Evolutionary conservation across 1,140 invertebrate species (phyloP).

Genomic region (Mizuhopecten yessoensis): DNA sequence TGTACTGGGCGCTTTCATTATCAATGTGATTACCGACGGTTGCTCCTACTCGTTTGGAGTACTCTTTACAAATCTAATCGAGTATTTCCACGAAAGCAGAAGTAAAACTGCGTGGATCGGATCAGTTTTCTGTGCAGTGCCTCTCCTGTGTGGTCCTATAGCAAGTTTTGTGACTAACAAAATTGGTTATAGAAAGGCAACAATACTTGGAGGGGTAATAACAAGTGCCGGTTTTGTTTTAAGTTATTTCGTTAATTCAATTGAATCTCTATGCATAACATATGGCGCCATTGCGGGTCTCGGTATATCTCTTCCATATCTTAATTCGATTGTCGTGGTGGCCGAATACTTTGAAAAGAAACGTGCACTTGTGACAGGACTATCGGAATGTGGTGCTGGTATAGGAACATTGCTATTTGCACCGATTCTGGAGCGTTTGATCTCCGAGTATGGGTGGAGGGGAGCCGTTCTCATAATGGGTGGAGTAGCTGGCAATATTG

Average conservation of each 20-base stretch:
- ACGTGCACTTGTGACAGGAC: slow-evolving; percentile 94
- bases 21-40: slow-evolving; percentile 96
- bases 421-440: slow-evolving; percentile 77
- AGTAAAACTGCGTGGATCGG: slow-evolving; percentile 93
- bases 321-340: slow-evolving; percentile 87
- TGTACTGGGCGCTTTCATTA: slow-evolving; percentile 93
- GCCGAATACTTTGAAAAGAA: slow-evolving; percentile 97
- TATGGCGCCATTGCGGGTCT: slow-evolving; percentile 94
- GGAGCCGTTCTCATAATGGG: slow-evolving; percentile 91
- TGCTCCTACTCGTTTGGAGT: slow-evolving; percentile 84
- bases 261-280: slow-evolving; percentile 89
- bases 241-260: slow-evolving; percentile 86
- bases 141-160: slow-evolving; percentile 91
- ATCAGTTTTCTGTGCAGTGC: slow-evolving; percentile 79
- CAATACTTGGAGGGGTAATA: slow-evolving; percentile 89
- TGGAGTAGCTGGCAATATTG: slow-evolving; percentile 90
- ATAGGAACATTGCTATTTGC: slow-evolving; percentile 82
- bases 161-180: slow-evolving; percentile 94
- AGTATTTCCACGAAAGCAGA: slow-evolving; percentile 92
- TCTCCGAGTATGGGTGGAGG: slow-evolving; percentile 78
- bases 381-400: slow-evolving; percentile 86
- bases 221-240: slow-evolving; percentile 91
- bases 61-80: slow-evolving; percentile 88
- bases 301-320: slow-evolving; percentile 94
- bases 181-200: slow-evolving; percentile 90